Evolutionary conservation across 2,888 invertebrate genomes (phyloP).

Genomic region (Parascotia fuliginaria): DNA sequence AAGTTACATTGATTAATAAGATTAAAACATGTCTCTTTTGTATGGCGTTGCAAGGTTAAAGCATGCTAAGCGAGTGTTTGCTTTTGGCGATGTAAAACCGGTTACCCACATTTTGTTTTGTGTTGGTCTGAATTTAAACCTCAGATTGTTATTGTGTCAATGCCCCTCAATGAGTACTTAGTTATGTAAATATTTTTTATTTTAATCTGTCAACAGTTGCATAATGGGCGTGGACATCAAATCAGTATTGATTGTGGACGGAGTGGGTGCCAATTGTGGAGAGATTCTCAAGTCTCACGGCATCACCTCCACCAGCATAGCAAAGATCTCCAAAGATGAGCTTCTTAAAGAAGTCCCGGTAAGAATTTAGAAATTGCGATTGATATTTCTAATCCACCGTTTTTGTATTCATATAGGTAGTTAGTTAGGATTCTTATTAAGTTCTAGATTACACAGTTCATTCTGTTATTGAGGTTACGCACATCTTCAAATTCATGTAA

Average conservation of each 20-base stretch:
- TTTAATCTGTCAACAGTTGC: conserved; percentile 10
- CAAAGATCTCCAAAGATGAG: conserved; percentile 92
- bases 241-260: conserved; percentile 96
- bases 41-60: background rate
- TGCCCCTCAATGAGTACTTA: background rate
- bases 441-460: no score
- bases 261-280: conserved; percentile 94
- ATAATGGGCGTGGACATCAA: conserved; percentile 88
- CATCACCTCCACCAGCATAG: conserved; percentile 92
- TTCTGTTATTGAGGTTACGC: no score
- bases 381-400: no score
- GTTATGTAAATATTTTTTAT: background rate
- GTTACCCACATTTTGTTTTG: conserved; percentile 5
- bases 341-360: conserved; percentile 91
- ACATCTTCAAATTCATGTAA: no score
- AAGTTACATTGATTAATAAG: background rate
- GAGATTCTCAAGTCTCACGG: conserved; percentile 91
- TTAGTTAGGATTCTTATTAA: no score
- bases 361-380: no score
- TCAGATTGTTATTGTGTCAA: background rate
- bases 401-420: no score
- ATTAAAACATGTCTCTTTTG: background rate
- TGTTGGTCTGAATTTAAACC: background rate
- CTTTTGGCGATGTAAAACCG: conserved; percentile 19
- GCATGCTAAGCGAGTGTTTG: background rate